phyloP scores from a whole-genome alignment of 2,797 vertebrate genomes.

The Leptodactylus fallax region DNA sequence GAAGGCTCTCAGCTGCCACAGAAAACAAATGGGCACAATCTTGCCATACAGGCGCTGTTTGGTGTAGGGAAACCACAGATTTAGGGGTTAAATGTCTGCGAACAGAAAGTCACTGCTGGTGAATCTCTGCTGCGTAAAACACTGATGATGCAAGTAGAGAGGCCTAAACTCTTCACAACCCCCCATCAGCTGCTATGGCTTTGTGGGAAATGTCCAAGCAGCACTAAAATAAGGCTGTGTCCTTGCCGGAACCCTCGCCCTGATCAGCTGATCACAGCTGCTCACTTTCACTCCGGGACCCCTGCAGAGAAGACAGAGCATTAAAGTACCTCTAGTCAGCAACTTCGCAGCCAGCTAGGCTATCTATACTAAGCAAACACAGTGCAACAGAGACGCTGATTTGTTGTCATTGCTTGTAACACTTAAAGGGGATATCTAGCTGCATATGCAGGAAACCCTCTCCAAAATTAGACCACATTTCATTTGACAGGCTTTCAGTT shows the following conservation, averaged over 20 bases:
- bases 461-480: no score
- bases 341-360: not conserved
- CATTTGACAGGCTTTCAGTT: not conserved
- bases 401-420: no score
- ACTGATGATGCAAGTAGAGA: not conserved
- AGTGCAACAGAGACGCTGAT: not conserved
- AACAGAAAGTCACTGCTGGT: no score
- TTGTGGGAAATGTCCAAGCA: not conserved
- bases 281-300: not conserved
- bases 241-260: not conserved
- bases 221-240: slow-evolving; percentile 2
- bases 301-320: not conserved
- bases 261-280: not conserved
- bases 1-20: no score
- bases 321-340: not conserved
- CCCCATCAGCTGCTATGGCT: not conserved
- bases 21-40: no score
- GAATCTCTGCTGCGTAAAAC: no score
- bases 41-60: no score
- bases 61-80: no score
- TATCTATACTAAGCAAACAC: no score
- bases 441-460: no score
- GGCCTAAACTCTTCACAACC: not conserved
- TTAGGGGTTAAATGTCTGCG: no score
- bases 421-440: no score